Evolutionary conservation across 2,888 invertebrate genomes (phyloP), one percentile per base, ranked within the genome.

Genomic region (Oxycera nigricornis): DNA sequence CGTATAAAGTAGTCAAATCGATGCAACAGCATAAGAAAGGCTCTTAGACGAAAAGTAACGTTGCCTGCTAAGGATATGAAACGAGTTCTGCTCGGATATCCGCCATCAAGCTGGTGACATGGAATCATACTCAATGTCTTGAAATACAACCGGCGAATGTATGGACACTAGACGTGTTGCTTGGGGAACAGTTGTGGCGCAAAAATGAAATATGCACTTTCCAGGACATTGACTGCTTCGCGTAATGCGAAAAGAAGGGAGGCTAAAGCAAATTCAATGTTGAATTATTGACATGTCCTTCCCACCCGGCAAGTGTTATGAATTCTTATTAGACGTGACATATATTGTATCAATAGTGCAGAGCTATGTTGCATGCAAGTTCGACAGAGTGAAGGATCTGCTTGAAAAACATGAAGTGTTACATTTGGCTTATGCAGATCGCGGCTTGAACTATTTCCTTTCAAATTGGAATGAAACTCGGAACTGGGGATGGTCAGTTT

Each of bases 141-240:
- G 65, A 24, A 65, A 65, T 65, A 65, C 65, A 65, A 65, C 65
- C n/a, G n/a, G n/a, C n/a, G n/a, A n/a, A n/a, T n/a, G n/a, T n/a
- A n/a, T n/a, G n/a, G n/a, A n/a, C n/a, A n/a, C n/a, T n/a, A n/a
- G n/a, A n/a, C n/a, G n/a, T n/a, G n/a, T n/a, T n/a, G n/a, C n/a
- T n/a, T n/a, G n/a, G n/a, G n/a, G n/a, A n/a, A n/a, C n/a, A n/a
- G n/a, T n/a, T 22, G 17, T 20, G 20, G 11, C 20, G 22, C 11
- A 2, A 6, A 22, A 11, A 20, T 20, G 4, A 1, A 17, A 20
- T 6, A 20, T 24, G 22, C 17, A 26, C 1, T 59, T 26, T 14
- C 28, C 14, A 4, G 28, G 30, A 28, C 22, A 4, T n/a, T 14
- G 39, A 7, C 14, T 7, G 14, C 9, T 1, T 39, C 9, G 39